Base-by-base conservation (phyloP, 2,113 vertebrate genomes). In the Daphoenositta chrysoptera region DNA sequence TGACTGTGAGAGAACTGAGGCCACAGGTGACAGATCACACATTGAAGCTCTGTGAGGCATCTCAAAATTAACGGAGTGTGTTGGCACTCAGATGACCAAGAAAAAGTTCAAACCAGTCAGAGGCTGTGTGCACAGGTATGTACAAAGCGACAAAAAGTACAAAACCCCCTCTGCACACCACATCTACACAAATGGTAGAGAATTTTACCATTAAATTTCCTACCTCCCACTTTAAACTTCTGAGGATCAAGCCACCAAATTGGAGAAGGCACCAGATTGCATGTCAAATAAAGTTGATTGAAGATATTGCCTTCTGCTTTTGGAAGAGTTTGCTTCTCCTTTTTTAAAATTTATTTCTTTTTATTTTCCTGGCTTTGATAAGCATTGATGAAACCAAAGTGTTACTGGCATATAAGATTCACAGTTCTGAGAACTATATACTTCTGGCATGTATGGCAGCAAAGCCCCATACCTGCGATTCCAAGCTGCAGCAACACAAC, bases 291-390 rank as follows among this genome's bases (percentile, higher is more conserved):
- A 82, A 83, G 6, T 4, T 57, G 17, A 40, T 8, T 70, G n/a
- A 83, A 61, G 11, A 69, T 47, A 61, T 1, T 61, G 30, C 40
- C 24, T 90, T 61, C 47, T 68, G 30, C 30, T 61, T 54, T 68
- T 0, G 0, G 16, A 69, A 61, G 11, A 68, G 9, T 15, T 17
- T 61, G 28, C 7, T 51, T 81, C n/a, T 33, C 23, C 8, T 1
- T 26, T 17, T 50, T 14, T 6, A 9, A 23, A 48, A 5, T 45
- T 27, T 47, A 22, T 10, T 7, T 22, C 24, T 16, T 69, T 58
- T 58, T 13, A 18, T 63, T 84, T 6, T 78, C 13, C 54, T 42
- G 22, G 31, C 19, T 80, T 88, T 65, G 12, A 42, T 56, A 83
- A 72, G 13, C 17, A 73, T 26, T 35, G 15, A 48, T 57, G 19